Conservation (phyloP, 2,888 invertebrate species). For the Pammene fasciana region DNA sequence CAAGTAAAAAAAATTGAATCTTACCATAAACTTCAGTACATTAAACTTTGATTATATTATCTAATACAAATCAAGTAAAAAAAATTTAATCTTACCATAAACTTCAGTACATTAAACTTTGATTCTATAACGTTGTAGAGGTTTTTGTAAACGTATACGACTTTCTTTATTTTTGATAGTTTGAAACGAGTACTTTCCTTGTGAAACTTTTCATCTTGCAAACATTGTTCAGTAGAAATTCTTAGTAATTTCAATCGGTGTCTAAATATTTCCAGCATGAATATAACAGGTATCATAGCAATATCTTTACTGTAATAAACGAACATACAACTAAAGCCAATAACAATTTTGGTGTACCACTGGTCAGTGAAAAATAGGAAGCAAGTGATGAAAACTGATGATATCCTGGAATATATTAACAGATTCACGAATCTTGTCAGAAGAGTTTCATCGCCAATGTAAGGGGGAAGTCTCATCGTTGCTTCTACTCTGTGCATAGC, state of each 20-base stretch:
- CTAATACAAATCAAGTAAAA: too few species aligned
- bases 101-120: slow-evolving; percentile 11
- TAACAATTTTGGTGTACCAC: background rate
- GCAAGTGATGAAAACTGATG: background rate
- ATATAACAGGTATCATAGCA: slow-evolving; percentile 4
- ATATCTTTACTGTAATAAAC: slow-evolving; percentile 2
- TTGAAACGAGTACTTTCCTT: background rate
- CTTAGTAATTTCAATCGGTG: slow-evolving; percentile 5
- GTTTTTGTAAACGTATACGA: slow-evolving; percentile 20
- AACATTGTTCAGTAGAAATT: background rate
- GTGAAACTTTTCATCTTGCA: background rate
- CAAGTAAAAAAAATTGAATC: background rate
- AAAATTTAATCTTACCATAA: slow-evolving; percentile 11
- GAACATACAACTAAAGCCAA: background rate
- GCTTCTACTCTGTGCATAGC: background rate
- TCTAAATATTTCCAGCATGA: slow-evolving; percentile 21
- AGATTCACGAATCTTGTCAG: background rate
- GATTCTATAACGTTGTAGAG: background rate
- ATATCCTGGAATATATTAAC: background rate
- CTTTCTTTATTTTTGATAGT: slow-evolving; percentile 16
- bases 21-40: slow-evolving; percentile 22
- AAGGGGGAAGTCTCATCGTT: background rate
- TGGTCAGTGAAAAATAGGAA: background rate
- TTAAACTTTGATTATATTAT: background rate
- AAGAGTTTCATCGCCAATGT: background rate